Conservation (phyloP, 2,888 invertebrate species). For the Lysandra bellargus region DNA sequence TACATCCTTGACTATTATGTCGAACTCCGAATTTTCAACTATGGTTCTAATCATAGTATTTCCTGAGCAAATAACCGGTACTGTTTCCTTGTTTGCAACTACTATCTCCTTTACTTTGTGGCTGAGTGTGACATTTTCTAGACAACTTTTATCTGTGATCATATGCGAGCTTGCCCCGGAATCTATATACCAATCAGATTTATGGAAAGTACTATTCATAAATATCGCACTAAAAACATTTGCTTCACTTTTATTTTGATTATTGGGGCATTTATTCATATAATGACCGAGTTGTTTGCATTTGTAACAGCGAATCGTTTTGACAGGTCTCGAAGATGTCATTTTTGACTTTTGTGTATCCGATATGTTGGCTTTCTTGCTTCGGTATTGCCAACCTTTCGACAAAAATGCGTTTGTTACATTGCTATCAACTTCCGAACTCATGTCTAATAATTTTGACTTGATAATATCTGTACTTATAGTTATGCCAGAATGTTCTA, state of each 20-base stretch:
- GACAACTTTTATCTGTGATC: not conserved
- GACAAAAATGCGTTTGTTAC: not conserved
- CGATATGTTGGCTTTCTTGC: too few species aligned
- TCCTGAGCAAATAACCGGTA: not conserved
- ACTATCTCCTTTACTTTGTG: not conserved
- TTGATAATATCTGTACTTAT: constrained; percentile 31
- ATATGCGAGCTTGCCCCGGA: not conserved
- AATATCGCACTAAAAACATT: not conserved
- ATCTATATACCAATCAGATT: not conserved
- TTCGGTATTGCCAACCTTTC: too few species aligned
- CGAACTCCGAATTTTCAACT: constrained; percentile 32
- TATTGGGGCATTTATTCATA: not conserved
- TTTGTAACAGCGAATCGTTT: too few species aligned
- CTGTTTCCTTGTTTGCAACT: not conserved
- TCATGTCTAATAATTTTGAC: constrained; percentile 37
- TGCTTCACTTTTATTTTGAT: not conserved
- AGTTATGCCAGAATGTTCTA: constrained; percentile 26
- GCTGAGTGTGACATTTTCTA: not conserved
- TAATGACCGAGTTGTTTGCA: constrained; percentile 38
- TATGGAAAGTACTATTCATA: not conserved
- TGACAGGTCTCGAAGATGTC: too few species aligned
- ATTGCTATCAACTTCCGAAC: constrained; percentile 36
- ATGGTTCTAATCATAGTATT: not conserved
- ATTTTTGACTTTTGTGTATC: too few species aligned
- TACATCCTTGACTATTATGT: constrained; percentile 38